Evolutionary conservation across 2,797 vertebrate species (phyloP), one percentile per base, ranked within the genome.

Genomic region (Brotula barbata): DNA sequence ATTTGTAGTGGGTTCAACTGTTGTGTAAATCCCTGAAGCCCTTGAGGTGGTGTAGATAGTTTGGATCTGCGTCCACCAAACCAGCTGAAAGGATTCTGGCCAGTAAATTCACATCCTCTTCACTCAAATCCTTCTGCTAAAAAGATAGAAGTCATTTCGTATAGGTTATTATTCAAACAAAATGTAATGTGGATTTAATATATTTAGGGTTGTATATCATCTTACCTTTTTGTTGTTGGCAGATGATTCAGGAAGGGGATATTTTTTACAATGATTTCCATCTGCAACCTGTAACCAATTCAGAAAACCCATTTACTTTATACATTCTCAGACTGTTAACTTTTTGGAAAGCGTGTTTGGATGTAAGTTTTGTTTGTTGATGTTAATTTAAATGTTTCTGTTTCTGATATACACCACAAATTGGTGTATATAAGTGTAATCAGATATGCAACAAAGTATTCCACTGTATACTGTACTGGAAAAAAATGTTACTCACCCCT

Each of bases 11-110:
- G 12, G 58, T 5, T 82, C 77, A 82, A 33, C 76, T 51, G 1
- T 57, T 73, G 1, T 7, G 51, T 39, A 91, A 44, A 51, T 93
- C 92, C 73, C 91, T 83, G 85, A 84, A 92, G 68, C 72, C 86
- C 78, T 91, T 92, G 0, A 93, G 85, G 55, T 92, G 92, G 14
- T 92, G 88, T 22, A 92, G 83, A 48, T 90, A 90, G 80, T 89
- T 79, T 6, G 91, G 90, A 75, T 92, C 92, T 3, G 90, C 91
- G n/a, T 92, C 92, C 61, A 93, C 92, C 73, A 93, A 62, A 43
- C 92, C 91, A 21, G 80, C 63, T 1, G 90, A 88, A 19, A 93
- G 82, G 69, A 93, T 89, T 77, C 40, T 88, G 46, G 84, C 85
- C 69, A 93, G 47, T 19, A 92, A 63, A 39, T 90, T 70, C 17